Evolutionary conservation across 2,113 vertebrate species (phyloP).

Genomic region (Tragelaphus scriptus): DNA sequence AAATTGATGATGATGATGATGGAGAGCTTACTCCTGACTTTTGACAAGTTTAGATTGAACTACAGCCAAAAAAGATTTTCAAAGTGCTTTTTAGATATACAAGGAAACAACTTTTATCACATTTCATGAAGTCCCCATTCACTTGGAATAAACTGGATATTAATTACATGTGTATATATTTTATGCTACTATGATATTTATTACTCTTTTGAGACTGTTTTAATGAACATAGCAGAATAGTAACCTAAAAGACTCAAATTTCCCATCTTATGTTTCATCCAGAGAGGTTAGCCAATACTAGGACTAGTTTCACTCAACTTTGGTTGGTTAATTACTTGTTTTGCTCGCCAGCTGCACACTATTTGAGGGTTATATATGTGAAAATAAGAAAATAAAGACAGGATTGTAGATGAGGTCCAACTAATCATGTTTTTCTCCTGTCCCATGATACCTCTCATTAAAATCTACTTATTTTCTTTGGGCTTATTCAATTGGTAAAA

Average conservation of each 20-base stretch:
- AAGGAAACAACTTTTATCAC: slow-evolving; percentile 10
- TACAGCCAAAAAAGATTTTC: slow-evolving; percentile 16
- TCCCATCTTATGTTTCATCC: not conserved
- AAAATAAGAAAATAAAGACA: not conserved
- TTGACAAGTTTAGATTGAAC: slow-evolving; percentile 19
- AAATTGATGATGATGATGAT: slow-evolving; percentile 31
- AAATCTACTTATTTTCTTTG: not conserved
- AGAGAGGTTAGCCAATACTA: not conserved
- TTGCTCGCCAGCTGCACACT: not conserved
- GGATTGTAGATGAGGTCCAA: not conserved
- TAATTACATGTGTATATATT: not conserved
- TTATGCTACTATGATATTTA: not conserved
- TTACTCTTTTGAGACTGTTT: not conserved
- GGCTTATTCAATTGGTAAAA: not conserved
- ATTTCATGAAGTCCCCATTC: not conserved
- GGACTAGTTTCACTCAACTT: not conserved
- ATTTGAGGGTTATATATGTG: not conserved
- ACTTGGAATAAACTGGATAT: not conserved
- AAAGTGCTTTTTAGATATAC: slow-evolving; percentile 1
- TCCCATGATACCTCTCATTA: not conserved
- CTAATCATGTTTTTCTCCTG: not conserved
- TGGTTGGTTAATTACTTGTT: not conserved
- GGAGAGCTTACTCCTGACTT: slow-evolving; percentile 39
- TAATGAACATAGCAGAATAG: not conserved
- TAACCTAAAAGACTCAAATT: not conserved